These are phyloP conservation scores for Dreissena polymorpha DNA, from an alignment of 1,140 invertebrate genomes.

Conservation along the genomic window DNA sequence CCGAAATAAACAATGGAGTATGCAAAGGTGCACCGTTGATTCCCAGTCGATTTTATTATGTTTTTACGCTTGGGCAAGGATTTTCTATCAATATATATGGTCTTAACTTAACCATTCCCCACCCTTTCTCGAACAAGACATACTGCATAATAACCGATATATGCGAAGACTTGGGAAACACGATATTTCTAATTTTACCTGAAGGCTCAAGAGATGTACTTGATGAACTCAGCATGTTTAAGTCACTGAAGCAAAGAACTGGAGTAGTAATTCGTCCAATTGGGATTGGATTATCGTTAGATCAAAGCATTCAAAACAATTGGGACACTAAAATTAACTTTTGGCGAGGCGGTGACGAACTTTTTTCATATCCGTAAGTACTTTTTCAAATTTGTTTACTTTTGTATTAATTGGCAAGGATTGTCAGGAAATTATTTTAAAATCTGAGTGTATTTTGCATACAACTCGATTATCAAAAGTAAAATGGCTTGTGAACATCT, in stretches of 20 bases:
- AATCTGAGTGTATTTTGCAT: no score
- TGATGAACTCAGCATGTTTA: slow-evolving; percentile 4
- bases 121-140: not conserved
- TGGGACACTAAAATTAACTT: not conserved
- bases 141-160: slow-evolving; percentile 41
- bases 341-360: slow-evolving; percentile 31
- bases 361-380: slow-evolving; percentile 45
- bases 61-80: slow-evolving; percentile 24
- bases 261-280: slow-evolving; percentile 10
- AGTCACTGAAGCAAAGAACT: not conserved
- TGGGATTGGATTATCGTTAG: slow-evolving; percentile 33
- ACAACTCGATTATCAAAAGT: no score
- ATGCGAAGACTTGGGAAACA: slow-evolving; percentile 28
- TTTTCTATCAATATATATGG: slow-evolving; percentile 38
- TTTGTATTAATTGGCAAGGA: not conserved
- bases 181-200: slow-evolving; percentile 34
- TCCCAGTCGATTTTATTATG: slow-evolving; percentile 17
- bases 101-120: not conserved
- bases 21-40: slow-evolving; percentile 34
- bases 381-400: not conserved
- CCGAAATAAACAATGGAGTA: not conserved
- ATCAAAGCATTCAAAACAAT: slow-evolving; percentile 2
- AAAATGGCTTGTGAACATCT: no score
- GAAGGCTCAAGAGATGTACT: slow-evolving; percentile 30
- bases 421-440: no score